These are phyloP conservation scores for Agrenia bidenticulata DNA, from an alignment of 2,888 invertebrate genomes.

Conservation along the genomic window DNA sequence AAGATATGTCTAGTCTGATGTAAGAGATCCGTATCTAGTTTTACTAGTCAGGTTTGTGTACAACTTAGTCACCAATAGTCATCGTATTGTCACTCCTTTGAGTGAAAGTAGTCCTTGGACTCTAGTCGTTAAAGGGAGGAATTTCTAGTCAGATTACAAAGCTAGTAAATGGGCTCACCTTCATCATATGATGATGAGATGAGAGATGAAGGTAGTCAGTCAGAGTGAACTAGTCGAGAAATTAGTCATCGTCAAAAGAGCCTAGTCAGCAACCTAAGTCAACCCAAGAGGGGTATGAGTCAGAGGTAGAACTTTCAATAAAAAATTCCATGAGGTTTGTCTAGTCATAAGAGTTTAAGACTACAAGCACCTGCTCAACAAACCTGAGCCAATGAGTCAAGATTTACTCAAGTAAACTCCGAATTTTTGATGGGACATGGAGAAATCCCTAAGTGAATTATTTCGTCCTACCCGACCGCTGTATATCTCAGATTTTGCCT, in stretches of 20 bases:
- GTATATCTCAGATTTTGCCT: conserved; percentile 24
- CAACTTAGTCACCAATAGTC: too few relatives aligned
- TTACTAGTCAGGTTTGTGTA: too few relatives aligned
- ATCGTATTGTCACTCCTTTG: neutral
- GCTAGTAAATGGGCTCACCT: neutral
- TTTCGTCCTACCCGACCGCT: conserved; percentile 23
- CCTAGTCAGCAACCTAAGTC: neutral
- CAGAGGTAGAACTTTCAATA: neutral
- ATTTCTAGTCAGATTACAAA: conserved; percentile 1
- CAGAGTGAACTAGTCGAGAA: neutral
- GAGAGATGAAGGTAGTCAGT: neutral
- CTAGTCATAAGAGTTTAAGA: neutral
- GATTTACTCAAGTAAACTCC: neutral
- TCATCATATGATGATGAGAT: conserved; percentile 1
- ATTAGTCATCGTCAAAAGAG: neutral
- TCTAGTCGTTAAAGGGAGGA: neutral
- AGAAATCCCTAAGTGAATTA: conserved; percentile 33
- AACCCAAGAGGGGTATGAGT: conserved; percentile 3
- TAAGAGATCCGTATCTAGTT: too few relatives aligned
- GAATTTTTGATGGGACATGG: conserved; percentile 18
- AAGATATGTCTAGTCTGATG: too few relatives aligned
- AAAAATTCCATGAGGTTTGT: neutral
- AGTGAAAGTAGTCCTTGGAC: neutral
- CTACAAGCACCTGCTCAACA: too few relatives aligned
- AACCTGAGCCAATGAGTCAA: conserved; percentile 1